These are phyloP conservation scores for Salpingus planirostris DNA, from an alignment of 2,888 invertebrate species.

Conservation along the genomic window DNA sequence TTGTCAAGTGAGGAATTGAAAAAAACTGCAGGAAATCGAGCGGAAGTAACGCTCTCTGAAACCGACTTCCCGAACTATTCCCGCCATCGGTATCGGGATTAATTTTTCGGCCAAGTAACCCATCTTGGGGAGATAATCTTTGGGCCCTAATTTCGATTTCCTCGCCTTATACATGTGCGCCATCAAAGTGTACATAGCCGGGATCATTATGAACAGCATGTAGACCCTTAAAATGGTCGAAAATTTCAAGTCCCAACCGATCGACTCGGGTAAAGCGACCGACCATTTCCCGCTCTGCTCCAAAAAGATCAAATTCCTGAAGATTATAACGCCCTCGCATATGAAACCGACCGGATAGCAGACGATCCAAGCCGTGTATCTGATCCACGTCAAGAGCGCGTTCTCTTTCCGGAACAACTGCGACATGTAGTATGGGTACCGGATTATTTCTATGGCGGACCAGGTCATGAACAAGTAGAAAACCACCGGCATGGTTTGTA, in stretches of 20 bases:
- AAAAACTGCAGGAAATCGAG: no score
- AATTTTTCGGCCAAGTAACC: no score
- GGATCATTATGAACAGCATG: conserved; percentile 64
- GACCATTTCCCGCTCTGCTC: conserved; percentile 74
- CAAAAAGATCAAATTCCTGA: conserved; percentile 81
- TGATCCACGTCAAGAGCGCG: conserved; percentile 75
- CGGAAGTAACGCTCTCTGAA: no score
- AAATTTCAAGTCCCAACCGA: conserved; percentile 82
- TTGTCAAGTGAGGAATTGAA: no score
- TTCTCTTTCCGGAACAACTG: conserved; percentile 68
- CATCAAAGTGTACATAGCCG: conserved; percentile 71
- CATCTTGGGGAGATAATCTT: no score
- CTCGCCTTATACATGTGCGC: conserved; percentile 74
- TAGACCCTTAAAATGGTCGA: conserved; percentile 71
- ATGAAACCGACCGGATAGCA: conserved; percentile 85
- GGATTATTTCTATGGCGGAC: conserved; percentile 72
- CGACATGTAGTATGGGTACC: conserved; percentile 91
- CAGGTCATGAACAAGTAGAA: conserved; percentile 83
- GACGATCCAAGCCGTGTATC: conserved; percentile 90
- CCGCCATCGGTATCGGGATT: no score
- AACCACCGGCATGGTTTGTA: conserved; percentile 80
- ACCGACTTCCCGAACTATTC: no score
- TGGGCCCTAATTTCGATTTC: conserved; percentile 52
- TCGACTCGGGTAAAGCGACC: conserved; percentile 68
- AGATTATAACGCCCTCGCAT: conserved; percentile 73